A percentile compares a stretch with the other conserved stretches of the same genome.
These are phyloP conservation scores for Porphyrio hochstetteri DNA, from an alignment of 2,113 vertebrate genomes.

Conservation along the genomic window DNA sequence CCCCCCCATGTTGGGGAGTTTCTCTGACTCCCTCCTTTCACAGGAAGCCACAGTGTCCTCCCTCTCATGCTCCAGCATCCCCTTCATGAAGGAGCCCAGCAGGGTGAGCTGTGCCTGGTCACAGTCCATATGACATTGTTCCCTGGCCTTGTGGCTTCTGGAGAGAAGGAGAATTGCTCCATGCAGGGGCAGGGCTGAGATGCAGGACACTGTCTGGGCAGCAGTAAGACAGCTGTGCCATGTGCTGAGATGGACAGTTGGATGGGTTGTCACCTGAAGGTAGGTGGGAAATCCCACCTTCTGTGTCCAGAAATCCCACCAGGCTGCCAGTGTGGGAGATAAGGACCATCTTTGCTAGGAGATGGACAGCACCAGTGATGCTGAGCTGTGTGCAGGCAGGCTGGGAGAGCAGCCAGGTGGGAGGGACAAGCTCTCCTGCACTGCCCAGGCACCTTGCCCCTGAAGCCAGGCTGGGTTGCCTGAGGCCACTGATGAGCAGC, in stretches of 20 bases:
- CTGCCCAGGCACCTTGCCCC: accelerated
- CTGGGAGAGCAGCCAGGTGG: neutral
- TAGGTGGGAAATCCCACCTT: no score
- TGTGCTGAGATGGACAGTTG: neutral
- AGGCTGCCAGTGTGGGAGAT: neutral
- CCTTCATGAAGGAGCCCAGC: neutral
- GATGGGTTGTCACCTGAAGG: neutral
- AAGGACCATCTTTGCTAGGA: neutral
- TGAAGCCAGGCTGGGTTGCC: no score
- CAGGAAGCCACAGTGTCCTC: neutral
- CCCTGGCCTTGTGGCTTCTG: neutral
- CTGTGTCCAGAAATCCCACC: no score
- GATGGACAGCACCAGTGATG: neutral
- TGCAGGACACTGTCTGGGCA: neutral
- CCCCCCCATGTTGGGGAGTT: neutral
- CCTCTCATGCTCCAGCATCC: neutral
- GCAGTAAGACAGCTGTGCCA: accelerated
- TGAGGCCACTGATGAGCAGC: no score
- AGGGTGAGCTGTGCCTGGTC: neutral
- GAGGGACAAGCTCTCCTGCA: neutral
- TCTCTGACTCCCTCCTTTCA: neutral
- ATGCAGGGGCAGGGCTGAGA: neutral
- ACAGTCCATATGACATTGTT: neutral
- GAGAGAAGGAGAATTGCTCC: neutral
- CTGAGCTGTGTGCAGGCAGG: neutral